Evolutionary conservation across 2,797 vertebrate genomes (phyloP), one percentile per base, ranked within the genome.

Genomic region (Alauda arvensis): DNA sequence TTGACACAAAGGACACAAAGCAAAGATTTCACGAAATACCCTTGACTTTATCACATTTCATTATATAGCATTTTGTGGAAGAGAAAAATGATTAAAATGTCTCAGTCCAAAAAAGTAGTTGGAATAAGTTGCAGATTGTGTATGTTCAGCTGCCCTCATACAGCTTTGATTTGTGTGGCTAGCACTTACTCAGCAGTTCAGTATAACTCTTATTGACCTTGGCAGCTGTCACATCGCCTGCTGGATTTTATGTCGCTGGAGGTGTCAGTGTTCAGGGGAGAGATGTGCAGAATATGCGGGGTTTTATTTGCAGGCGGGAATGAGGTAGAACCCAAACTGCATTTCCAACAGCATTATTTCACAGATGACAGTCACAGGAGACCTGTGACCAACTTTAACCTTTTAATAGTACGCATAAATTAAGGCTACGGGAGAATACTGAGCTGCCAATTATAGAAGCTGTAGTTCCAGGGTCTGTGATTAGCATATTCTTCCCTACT

Each of bases 191-290:
- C 95, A 95, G 95, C 95, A 94, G 90, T 94, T 96, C 92, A 60
- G 92, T 84, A 68, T 94, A 96, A 95, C 94, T 96, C 93, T 95
- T 94, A 95, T 94, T 96, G 95, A 96, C 95, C 95, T 95, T 96
- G 94, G 93, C 95, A 96, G 95, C 93, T 96, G 94, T 94, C 95
- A 95, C 89, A 92, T 90, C 52, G 88, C 91, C 91, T 48, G 90
- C 93, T 78, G 83, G 93, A 80, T 96, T 96, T 95, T 94, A 94
- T 95, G 92, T 94, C 28, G 57, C 94, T 89, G 43, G 93, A 92
- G 89, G 92, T 96, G 95, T 96, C 94, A 94, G 6, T 77, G 93
- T 95, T 95, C 88, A 60, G 92, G 88, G 78, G 67, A 77, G 87
- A 94, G 81, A 78, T 91, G 83, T 85, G 95, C 53, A 92, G 91